Conservation (phyloP, 2,888 invertebrate genomes). For the Acholoe squamosa region DNA sequence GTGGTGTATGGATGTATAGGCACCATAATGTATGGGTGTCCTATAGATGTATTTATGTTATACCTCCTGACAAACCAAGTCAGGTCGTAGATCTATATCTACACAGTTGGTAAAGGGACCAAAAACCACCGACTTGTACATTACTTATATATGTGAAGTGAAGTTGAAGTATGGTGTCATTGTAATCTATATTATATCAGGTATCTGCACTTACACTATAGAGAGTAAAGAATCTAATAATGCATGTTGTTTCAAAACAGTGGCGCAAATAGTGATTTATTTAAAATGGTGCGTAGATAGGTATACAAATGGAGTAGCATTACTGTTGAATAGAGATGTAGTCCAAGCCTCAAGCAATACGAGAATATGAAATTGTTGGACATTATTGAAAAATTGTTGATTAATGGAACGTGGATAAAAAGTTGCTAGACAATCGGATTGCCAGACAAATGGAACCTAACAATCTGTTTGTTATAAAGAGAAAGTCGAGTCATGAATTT, state of each 20-base stretch:
- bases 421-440: too few species aligned
- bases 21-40: not conserved
- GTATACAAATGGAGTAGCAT: too few species aligned
- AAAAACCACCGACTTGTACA: slow-evolving; percentile 27
- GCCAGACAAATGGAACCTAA: too few species aligned
- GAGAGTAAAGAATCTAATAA: not conserved
- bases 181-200: not conserved
- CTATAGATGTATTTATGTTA: not conserved
- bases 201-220: not conserved
- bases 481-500: too few species aligned
- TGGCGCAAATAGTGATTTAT: not conserved
- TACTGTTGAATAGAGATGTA: too few species aligned
- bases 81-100: not conserved
- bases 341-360: too few species aligned
- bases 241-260: not conserved
- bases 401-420: too few species aligned
- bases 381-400: too few species aligned
- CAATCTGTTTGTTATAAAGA: too few species aligned
- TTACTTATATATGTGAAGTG: not conserved
- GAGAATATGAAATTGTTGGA: too few species aligned
- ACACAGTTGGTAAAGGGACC: slow-evolving; percentile 20
- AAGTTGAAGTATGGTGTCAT: not conserved
- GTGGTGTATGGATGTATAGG: not conserved
- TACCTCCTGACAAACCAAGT: not conserved
- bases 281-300: not conserved